Evolutionary conservation across 2,888 invertebrate species (phyloP), one percentile per base, ranked within the genome.

Genomic region (Papilio protenor): DNA sequence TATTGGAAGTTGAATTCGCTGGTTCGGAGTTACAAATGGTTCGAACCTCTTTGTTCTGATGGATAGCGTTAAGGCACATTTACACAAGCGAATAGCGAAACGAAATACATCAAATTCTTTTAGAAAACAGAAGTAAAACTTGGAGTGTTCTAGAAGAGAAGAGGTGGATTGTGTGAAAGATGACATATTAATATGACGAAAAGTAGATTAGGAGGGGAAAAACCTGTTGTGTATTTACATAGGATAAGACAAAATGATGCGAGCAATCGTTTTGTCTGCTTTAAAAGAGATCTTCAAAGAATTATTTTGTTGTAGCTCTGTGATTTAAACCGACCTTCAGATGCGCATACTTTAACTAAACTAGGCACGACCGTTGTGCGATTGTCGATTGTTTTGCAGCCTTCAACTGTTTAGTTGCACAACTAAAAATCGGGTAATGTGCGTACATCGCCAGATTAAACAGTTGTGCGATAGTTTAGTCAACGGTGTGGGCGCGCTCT

Each of bases 21-120:
- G 18, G 23, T 70, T 47, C 40, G 57, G 45, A 12, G 55, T 12
- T 57, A 66, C 55, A 77, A 77, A 77, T 77, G 64, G 73, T 55
- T 2, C 0, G 27, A 66, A 77, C 64, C 77, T 77, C 73, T 40
- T 77, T 73, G 64, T 73, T 73, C 66, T 73, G 77, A 73, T 45
- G 73, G 71, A 57, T 72, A 52, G 4, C 27, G 73, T 61, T 14
- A 27, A 61, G 27, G 16, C 6, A 14, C 4, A 61, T 27, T 61
- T 27, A 61, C 61, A 61, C 61, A 16, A 27, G n/a, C 61, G 27
- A 61, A 61, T 61, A 16, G 14, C 33, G 33, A 33, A 33, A 33
- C 3, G 33, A n/a, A n/a, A 55, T 10, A n/a, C n/a, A 8, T 55
- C 55, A 55, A 55, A 55, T n/a, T 55, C 6, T n/a, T 55, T 18